phyloP scores from a whole-genome alignment of 2,888 invertebrate species.

The Ischnura elegans region DNA sequence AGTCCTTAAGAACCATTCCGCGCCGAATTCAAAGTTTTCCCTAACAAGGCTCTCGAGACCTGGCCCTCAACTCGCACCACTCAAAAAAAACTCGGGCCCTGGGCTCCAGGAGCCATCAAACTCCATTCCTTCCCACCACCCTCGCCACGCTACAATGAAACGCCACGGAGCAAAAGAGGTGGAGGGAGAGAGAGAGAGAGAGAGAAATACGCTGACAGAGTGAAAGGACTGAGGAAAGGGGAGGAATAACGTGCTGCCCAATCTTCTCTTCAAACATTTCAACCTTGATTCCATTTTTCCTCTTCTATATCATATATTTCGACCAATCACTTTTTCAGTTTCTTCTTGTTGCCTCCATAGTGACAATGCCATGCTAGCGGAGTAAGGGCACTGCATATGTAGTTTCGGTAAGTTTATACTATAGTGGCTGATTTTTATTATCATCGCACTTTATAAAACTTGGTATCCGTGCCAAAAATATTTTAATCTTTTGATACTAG shows the following conservation, averaged over 20 bases:
- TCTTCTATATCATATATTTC: background rate
- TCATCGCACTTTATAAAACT: too few relatives aligned
- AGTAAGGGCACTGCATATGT: too few relatives aligned
- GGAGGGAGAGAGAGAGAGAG: background rate
- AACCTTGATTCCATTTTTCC: background rate
- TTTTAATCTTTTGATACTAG: too few relatives aligned
- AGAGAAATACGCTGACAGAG: background rate
- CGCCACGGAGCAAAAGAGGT: background rate
- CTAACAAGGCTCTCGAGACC: conserved; percentile 67
- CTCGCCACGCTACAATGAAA: background rate
- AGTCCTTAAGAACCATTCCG: conserved; percentile 65
- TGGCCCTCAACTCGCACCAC: conserved; percentile 55
- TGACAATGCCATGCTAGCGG: background rate
- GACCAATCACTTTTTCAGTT: background rate
- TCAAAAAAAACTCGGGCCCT: background rate
- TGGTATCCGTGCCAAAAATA: too few relatives aligned
- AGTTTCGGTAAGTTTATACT: too few relatives aligned
- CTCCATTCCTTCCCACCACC: background rate
- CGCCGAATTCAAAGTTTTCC: conserved; percentile 62
- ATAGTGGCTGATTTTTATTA: too few relatives aligned
- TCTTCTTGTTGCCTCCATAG: background rate
- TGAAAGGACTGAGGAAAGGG: background rate
- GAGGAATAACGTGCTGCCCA: background rate
- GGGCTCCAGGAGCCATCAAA: conserved; percentile 48
- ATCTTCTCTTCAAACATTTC: background rate